Conservation (phyloP, 2,113 vertebrate species). For the Choloepus hoffmanni region DNA sequence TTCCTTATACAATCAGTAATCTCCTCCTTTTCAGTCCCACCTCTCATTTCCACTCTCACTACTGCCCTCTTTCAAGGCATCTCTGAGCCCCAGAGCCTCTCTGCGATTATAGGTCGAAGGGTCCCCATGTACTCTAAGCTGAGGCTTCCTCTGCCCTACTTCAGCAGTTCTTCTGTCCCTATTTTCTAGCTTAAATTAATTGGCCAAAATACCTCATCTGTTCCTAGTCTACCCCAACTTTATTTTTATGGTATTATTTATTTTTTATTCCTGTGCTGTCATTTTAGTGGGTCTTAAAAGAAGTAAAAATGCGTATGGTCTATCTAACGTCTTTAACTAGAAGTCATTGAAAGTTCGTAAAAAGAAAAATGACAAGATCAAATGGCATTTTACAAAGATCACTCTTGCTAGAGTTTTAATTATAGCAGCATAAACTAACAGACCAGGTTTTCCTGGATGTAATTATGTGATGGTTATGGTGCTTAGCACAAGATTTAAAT, state of each 20-base stretch:
- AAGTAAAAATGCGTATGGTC: conserved; percentile 6
- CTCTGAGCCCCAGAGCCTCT: not conserved
- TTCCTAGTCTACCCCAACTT: not conserved
- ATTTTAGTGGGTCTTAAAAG: conserved; percentile 34
- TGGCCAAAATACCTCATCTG: conserved; percentile 6
- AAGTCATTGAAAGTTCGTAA: conserved; percentile 57
- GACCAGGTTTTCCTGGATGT: not conserved
- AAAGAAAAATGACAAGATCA: conserved; percentile 48
- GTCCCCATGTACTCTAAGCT: not conserved
- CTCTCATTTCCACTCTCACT: not conserved
- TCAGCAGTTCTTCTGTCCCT: not conserved
- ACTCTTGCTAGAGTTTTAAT: conserved; percentile 12
- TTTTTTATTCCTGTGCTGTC: conserved; percentile 1
- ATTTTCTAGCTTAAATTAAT: not conserved
- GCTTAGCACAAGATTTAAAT: not conserved
- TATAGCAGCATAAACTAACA: conserved; percentile 35
- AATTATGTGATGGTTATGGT: conserved; percentile 17
- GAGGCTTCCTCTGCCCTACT: not conserved
- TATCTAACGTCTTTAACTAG: not conserved
- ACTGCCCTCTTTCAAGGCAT: not conserved
- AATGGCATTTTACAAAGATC: conserved; percentile 22
- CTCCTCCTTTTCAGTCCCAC: not conserved
- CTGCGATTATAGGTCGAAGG: not conserved
- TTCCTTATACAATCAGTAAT: not conserved
- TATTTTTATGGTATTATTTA: not conserved